These are phyloP conservation scores for Drosophila koepferae DNA, from an alignment of 2,888 invertebrate species.

Conservation along the genomic window DNA sequence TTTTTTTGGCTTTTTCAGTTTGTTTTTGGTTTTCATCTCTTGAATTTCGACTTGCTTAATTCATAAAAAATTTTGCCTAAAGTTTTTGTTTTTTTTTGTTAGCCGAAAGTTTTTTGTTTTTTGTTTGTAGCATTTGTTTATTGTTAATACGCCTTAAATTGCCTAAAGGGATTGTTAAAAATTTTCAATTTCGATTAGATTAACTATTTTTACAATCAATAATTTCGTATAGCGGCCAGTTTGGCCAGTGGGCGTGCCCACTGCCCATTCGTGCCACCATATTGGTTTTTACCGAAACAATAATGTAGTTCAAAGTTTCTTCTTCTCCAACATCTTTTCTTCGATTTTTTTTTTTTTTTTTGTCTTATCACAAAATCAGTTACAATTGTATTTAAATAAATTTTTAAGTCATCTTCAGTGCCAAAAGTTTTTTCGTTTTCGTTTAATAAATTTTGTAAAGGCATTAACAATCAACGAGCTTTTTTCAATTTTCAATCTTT, in stretches of 20 bases:
- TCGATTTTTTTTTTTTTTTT: slow-evolving; percentile 55
- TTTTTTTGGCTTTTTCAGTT: slow-evolving; percentile 14
- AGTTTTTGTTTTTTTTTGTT: slow-evolving; percentile 64
- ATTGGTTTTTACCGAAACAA: slow-evolving; percentile 81
- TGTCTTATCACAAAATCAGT: slow-evolving; percentile 85
- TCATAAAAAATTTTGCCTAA: slow-evolving; percentile 82
- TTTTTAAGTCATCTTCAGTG: slow-evolving; percentile 59
- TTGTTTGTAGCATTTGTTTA: slow-evolving; percentile 74
- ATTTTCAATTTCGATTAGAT: slow-evolving; percentile 53
- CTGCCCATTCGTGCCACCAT: slow-evolving; percentile 44
- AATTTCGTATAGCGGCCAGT: slow-evolving; percentile 75
- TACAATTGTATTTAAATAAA: slow-evolving; percentile 84
- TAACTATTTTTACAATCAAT: slow-evolving; percentile 81
- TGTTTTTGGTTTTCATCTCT: slow-evolving; percentile 33
- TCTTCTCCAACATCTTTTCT: slow-evolving; percentile 68
- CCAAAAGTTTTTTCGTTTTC: slow-evolving; percentile 56
- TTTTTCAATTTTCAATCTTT: slow-evolving; percentile 52
- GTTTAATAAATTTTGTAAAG: slow-evolving; percentile 81
- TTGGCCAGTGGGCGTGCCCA: slow-evolving; percentile 30
- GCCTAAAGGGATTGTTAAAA: slow-evolving; percentile 76
- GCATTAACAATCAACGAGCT: slow-evolving; percentile 84
- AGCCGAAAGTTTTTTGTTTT: slow-evolving; percentile 75
- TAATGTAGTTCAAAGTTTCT: slow-evolving; percentile 67
- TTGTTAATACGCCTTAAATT: slow-evolving; percentile 85
- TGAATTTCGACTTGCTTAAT: slow-evolving; percentile 67